A percentile compares a stretch with the other conserved stretches of the same genome.
Conservation (phyloP, 2,113 vertebrate species). For the Nerophis lumbriciformis region DNA sequence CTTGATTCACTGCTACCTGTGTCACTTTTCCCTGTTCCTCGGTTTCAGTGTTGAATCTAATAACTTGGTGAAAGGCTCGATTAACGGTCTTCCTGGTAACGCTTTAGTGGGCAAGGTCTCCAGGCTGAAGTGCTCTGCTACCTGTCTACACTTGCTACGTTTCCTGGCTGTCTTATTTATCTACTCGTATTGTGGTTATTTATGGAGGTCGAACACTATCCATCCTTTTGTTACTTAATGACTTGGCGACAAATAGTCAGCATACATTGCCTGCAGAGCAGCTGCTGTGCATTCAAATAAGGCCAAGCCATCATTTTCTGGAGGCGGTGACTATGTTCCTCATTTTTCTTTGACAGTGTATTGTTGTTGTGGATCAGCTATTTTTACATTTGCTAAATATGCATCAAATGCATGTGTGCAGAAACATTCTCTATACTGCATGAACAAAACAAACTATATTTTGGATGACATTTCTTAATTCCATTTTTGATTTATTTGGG, state of each 20-base stretch:
- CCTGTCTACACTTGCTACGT: neutral
- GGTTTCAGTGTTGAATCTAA: slow-evolving; percentile 32
- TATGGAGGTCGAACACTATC: slow-evolving; percentile 29
- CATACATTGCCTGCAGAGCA: slow-evolving; percentile 48
- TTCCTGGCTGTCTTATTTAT: slow-evolving; percentile 31
- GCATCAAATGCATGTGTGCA: slow-evolving; percentile 16
- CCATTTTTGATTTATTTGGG: slow-evolving; percentile 49
- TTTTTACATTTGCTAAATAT: slow-evolving; percentile 34
- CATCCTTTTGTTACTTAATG: slow-evolving; percentile 55
- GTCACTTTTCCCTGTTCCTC: slow-evolving; percentile 29
- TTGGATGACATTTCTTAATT: slow-evolving; percentile 7
- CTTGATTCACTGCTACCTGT: slow-evolving; percentile 28
- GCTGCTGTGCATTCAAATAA: slow-evolving; percentile 58
- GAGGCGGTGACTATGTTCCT: slow-evolving; percentile 23
- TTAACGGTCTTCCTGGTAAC: neutral
- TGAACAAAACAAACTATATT: slow-evolving; percentile 30
- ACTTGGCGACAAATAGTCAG: slow-evolving; percentile 49
- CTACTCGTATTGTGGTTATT: slow-evolving; percentile 26
- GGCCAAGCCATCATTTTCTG: slow-evolving; percentile 48
- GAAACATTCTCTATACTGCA: slow-evolving; percentile 6
- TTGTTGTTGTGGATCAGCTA: slow-evolving; percentile 17
- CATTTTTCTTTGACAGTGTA: slow-evolving; percentile 30
- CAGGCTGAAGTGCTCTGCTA: neutral
- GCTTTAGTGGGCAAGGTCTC: neutral
- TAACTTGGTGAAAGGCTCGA: slow-evolving; percentile 23